Evolutionary conservation across 2,113 vertebrate species (phyloP), one percentile per base, ranked within the genome.

Genomic region (Conger conger): DNA sequence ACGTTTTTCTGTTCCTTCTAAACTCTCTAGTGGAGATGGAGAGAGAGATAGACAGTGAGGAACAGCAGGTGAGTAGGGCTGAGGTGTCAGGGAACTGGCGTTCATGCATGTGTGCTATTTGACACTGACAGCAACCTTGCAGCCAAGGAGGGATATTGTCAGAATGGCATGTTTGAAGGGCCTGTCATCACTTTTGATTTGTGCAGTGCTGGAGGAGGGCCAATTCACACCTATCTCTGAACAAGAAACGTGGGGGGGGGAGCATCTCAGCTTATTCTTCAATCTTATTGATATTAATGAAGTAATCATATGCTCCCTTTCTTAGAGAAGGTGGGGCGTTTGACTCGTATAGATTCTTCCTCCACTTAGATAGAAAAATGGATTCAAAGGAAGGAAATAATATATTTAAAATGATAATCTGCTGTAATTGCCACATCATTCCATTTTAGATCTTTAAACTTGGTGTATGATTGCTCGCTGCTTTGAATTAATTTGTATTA

Each of bases 151-250:
- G 45, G 50, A 16, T 54, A n/a, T 54, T 57, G 42, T 81, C 80
- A 81, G 50, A 54, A 53, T 78, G 80, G 30, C n/a, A 54, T 35
- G 80, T 45, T 18, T 78, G 30, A 81, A 54, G 80, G 80, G 33
- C n/a, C 80, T 57, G 80, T 81, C 45, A 81, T 54, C 30, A 27
- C 23, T 53, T 54, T 81, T 81, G 80, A 81, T 81, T 81, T 81
- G 45, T 35, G 30, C n/a, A 35, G n/a, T 35, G n/a, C 45, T 35
- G 4, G n/a, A 81, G 50, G 45, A 30, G 36, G n/a, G 27, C 50
- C 54, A 13, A 81, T 50, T 78, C 37, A 4, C 36, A 57, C 45
- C 45, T 1, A 17, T 81, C 80, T 35, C 45, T 81, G 50, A 57
- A 54, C 45, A 57, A 36, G 80, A 53, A 54, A 80, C n/a, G n/a